Evolutionary conservation across 2,113 vertebrate species (phyloP).

Genomic region (Melospiza georgiana): DNA sequence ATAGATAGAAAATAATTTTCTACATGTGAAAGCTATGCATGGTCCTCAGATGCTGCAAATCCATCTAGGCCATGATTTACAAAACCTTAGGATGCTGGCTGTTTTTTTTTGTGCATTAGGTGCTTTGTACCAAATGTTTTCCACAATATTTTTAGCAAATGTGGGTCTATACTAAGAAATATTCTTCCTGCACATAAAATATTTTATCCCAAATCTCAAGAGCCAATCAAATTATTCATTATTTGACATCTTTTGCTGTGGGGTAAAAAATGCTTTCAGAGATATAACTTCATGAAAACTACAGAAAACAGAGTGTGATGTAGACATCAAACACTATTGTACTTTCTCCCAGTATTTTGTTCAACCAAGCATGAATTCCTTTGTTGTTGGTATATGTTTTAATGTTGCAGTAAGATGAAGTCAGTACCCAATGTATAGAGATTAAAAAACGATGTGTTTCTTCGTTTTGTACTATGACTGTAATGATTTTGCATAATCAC

Average conservation of each 20-base stretch:
- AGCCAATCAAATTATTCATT: neutral
- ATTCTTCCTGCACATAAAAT: neutral
- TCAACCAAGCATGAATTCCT: neutral
- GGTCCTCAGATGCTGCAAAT: neutral
- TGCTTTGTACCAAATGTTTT: neutral
- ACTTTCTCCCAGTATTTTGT: neutral
- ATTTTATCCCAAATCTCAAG: neutral
- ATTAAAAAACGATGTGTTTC: neutral
- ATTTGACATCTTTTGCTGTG: neutral
- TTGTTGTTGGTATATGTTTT: neutral
- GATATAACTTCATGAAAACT: neutral
- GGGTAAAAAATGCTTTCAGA: neutral
- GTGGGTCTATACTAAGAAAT: neutral
- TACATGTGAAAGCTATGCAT: neutral
- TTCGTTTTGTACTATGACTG: neutral
- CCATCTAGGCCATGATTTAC: neutral
- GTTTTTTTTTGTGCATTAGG: neutral
- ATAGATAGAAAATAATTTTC: neutral
- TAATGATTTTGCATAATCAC: slow-evolving; percentile 22
- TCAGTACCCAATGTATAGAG: neutral
- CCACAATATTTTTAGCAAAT: neutral
- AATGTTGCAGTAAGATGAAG: slow-evolving; percentile 6
- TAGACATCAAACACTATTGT: neutral
- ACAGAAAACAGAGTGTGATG: neutral
- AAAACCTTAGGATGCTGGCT: neutral